Base-by-base conservation (phyloP, 2,888 invertebrate genomes). In the Gymnosoma rotundatum region DNA sequence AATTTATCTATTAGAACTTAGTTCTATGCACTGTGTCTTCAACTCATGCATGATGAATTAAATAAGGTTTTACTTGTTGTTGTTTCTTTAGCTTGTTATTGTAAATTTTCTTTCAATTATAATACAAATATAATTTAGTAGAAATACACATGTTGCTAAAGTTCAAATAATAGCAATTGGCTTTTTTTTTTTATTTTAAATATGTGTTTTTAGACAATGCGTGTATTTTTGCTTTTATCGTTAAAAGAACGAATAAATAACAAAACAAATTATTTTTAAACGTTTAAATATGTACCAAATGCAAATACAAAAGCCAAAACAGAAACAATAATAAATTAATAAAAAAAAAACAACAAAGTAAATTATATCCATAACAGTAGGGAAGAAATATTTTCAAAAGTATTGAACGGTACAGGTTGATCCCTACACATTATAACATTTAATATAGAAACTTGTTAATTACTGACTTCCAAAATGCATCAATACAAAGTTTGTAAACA, bases 131-230 rank as follows among this genome's bases (percentile, higher is more conserved):
- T 20, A 42, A 9, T 32, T 7, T 32, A 32, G 32, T 25, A 25
- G 8, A 1, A 32, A 9, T 54, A 12, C 16, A 69, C 38, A 61
- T 70, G 69, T 69, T 60, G 69, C 52, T 69, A 69, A 78, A 61
- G 42, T 60, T 78, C 7, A 45, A 61, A 54, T 64, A 78, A 58
- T 58, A 64, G 56, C 72, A 79, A 72, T 72, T 66, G 64, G 25
- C 70, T 58, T 36, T 16, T 78, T 0, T 50, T 18, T 45, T 32
- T 56, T 25, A 4, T 4, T 25, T n/a, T n/a, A n/a, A 32, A 32
- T 32, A 32, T 32, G 25, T 32, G 5, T 32, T 32, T 32, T 32
- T 25, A 12, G 42, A 10, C 14, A 32, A 21, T 70, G 64, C 63
- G 70, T 56, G 56, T 64, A 8, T 25, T 56, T 36, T 50, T 50